These are phyloP conservation scores for Pandemis cinnamomeana DNA, from an alignment of 2,888 invertebrate species.

Conservation along the genomic window DNA sequence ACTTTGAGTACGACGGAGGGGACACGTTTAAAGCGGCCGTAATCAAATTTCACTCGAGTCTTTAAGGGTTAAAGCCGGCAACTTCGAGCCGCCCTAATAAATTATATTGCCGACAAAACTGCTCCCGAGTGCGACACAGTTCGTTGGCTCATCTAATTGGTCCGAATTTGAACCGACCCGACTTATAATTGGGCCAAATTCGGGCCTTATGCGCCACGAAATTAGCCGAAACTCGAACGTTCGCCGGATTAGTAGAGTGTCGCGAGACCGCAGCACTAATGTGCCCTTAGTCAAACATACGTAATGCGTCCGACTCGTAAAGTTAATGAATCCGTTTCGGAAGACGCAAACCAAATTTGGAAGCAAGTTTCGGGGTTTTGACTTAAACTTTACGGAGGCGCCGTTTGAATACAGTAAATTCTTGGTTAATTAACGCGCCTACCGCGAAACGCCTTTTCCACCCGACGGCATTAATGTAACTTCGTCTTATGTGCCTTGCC, in stretches of 20 bases:
- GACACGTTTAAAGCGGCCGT: conserved; percentile 78
- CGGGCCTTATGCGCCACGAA: conserved; percentile 72
- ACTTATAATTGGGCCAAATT: conserved; percentile 80
- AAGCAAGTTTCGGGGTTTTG: conserved; percentile 69
- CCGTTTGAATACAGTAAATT: conserved; percentile 75
- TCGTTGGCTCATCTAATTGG: conserved; percentile 84
- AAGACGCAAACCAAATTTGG: conserved; percentile 74
- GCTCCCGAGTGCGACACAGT: conserved; percentile 82
- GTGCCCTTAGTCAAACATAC: conserved; percentile 73
- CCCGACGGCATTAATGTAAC: conserved; percentile 50
- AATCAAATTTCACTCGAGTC: conserved; percentile 83
- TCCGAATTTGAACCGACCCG: conserved; percentile 79
- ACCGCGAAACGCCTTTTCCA: conserved; percentile 49
- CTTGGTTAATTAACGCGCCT: conserved; percentile 77
- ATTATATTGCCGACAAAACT: conserved; percentile 84
- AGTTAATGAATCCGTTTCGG: conserved; percentile 71
- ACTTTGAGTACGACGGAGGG: conserved; percentile 70
- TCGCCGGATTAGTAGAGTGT: conserved; percentile 66
- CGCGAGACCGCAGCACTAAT: conserved; percentile 70
- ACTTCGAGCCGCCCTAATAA: conserved; percentile 83
- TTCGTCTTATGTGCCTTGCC: conserved; percentile 57
- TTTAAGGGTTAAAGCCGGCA: conserved; percentile 82
- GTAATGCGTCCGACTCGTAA: conserved; percentile 73
- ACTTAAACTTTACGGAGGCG: conserved; percentile 67
- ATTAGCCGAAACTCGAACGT: conserved; percentile 78